Percentiles rank a stretch among this genome's conserved stretches.
These are phyloP conservation scores for Microcebus tavaratra DNA, from an alignment of 2,113 vertebrate species.

Conservation along the genomic window DNA sequence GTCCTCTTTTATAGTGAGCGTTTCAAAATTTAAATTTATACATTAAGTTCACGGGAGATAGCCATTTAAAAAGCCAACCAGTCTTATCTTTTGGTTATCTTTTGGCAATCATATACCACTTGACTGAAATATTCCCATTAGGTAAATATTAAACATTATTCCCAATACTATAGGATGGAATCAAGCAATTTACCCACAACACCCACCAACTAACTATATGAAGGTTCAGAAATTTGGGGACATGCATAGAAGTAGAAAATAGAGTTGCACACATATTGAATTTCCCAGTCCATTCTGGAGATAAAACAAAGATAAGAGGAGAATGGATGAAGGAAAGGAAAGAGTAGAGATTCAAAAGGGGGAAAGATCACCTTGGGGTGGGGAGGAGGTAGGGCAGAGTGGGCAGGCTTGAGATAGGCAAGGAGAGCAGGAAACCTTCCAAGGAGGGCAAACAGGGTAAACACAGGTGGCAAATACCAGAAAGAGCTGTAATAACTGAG, in stretches of 20 bases:
- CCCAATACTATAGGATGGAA: background rate
- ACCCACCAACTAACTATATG: background rate
- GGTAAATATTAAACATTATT: conserved; percentile 38
- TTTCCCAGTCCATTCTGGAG: background rate
- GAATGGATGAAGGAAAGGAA: background rate
- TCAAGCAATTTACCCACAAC: background rate
- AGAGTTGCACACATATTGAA: background rate
- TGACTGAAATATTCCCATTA: background rate
- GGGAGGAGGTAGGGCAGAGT: background rate
- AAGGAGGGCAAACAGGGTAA: background rate
- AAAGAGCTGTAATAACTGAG: background rate
- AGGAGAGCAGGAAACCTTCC: background rate
- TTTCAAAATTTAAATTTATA: conserved; percentile 24
- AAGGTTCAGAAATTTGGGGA: background rate
- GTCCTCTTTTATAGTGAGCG: background rate
- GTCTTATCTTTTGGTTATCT: background rate
- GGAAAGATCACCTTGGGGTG: too few species aligned
- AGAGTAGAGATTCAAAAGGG: background rate
- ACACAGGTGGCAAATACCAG: background rate
- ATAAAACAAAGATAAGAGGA: background rate
- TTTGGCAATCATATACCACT: background rate
- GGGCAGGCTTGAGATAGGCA: background rate
- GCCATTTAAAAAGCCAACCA: background rate
- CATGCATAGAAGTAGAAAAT: background rate
- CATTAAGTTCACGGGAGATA: background rate